Conservation (phyloP, 1,140 invertebrate species). For the Cotesia vestalis region DNA sequence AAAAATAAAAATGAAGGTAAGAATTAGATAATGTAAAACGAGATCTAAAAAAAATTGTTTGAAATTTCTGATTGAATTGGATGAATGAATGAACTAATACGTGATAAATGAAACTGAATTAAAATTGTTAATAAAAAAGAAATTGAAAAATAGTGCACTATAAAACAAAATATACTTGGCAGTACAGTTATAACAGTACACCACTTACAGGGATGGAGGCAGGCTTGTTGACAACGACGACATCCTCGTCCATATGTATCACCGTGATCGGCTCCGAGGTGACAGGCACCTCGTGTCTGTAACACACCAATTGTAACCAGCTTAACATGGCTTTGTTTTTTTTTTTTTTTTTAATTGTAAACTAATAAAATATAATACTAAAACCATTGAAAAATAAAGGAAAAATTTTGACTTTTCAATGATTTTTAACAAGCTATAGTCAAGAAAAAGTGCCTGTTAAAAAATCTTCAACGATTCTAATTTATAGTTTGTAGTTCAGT, state of each 20-base stretch:
- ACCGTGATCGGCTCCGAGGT: constrained; percentile 92
- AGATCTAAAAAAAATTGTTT: background rate
- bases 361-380: background rate
- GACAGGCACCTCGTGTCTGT: constrained; percentile 97
- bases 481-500: too few relatives aligned
- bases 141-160: constrained; percentile 18
- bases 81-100: background rate
- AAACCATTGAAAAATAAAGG: background rate
- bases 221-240: constrained; percentile 99
- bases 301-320: constrained; percentile 71
- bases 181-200: constrained; percentile 74
- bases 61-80: background rate
- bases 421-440: too few relatives aligned
- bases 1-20: constrained; percentile 1
- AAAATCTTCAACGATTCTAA: too few relatives aligned
- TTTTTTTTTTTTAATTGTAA: constrained; percentile 22
- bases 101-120: background rate
- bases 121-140: constrained; percentile 12
- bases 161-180: constrained; percentile 64
- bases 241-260: constrained; percentile 96
- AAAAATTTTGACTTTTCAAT: background rate
- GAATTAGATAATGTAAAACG: background rate
- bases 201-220: constrained; percentile 97
- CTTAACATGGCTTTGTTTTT: constrained; percentile 65
- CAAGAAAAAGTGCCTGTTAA: too few relatives aligned